Conservation (phyloP, 2,797 vertebrate genomes). For the Sebastes miniatus region DNA sequence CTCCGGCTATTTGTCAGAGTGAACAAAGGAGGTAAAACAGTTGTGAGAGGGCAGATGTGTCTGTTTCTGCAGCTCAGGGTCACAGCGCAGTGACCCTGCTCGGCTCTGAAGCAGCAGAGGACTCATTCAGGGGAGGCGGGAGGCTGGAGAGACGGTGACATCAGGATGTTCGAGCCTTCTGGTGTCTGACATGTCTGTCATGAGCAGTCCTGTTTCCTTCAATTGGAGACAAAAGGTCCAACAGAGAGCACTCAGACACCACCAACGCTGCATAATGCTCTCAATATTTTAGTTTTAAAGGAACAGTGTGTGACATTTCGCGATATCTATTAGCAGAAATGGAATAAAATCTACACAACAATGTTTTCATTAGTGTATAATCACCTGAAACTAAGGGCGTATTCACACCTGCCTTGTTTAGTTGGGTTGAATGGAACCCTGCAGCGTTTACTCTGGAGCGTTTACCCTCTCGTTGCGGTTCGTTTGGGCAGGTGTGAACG, state of each 20-base stretch:
- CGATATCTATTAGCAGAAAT: no score
- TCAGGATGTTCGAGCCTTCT: neutral
- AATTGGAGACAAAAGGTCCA: neutral
- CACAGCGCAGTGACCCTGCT: neutral
- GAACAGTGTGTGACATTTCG: no score
- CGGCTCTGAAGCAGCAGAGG: neutral
- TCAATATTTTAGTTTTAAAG: neutral
- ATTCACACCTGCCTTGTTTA: no score
- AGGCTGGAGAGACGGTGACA: neutral
- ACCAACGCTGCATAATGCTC: neutral
- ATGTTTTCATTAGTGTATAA: no score
- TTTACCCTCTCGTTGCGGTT: no score
- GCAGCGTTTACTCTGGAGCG: no score
- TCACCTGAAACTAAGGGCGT: no score
- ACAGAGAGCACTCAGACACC: neutral
- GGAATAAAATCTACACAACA: no score
- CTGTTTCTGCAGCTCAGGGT: slow-evolving; percentile 6
- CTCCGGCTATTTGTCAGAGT: slow-evolving; percentile 47
- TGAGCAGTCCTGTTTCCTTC: neutral
- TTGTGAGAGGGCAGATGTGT: slow-evolving; percentile 31
- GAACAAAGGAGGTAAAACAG: slow-evolving; percentile 39
- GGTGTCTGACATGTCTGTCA: neutral
- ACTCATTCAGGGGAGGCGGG: neutral
- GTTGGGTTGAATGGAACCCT: no score
- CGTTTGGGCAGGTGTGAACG: no score